Evolutionary conservation across 2,797 vertebrate genomes (phyloP).

Genomic region (Morelia viridis): DNA sequence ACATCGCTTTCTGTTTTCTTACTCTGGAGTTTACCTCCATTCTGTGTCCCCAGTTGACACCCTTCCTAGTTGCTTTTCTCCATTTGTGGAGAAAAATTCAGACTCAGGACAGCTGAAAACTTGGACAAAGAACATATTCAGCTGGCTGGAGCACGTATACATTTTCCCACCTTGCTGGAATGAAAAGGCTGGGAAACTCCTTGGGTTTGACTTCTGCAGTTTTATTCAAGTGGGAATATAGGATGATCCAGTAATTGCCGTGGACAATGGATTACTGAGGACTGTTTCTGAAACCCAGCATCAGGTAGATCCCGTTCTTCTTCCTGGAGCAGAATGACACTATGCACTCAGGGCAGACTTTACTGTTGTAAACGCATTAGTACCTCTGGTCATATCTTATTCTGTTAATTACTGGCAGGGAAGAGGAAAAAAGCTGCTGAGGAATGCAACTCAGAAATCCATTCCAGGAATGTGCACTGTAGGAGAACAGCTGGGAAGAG

Average conservation of each 20-base stretch:
- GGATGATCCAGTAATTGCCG: neutral
- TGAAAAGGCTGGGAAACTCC: neutral
- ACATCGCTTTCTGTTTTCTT: neutral
- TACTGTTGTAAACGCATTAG: neutral
- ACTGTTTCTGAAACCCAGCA: neutral
- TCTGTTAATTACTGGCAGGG: neutral
- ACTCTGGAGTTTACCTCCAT: neutral
- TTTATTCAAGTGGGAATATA: neutral
- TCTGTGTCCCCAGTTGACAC: neutral
- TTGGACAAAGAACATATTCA: neutral
- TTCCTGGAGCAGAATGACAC: neutral
- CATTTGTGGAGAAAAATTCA: neutral
- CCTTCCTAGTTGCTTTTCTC: neutral
- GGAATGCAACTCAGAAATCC: conserved; percentile 2
- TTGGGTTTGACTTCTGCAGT: neutral
- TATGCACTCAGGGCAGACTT: neutral
- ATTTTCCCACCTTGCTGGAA: neutral
- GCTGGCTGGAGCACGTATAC: neutral
- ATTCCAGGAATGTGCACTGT: conserved; percentile 3
- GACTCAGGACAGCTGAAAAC: neutral
- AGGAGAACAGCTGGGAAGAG: neutral
- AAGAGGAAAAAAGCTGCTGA: neutral
- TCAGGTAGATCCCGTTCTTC: neutral
- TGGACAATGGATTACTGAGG: neutral
- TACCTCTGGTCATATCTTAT: neutral